These are phyloP conservation scores for Clupea harengus DNA, from an alignment of 2,113 vertebrate genomes.

Conservation along the genomic window DNA sequence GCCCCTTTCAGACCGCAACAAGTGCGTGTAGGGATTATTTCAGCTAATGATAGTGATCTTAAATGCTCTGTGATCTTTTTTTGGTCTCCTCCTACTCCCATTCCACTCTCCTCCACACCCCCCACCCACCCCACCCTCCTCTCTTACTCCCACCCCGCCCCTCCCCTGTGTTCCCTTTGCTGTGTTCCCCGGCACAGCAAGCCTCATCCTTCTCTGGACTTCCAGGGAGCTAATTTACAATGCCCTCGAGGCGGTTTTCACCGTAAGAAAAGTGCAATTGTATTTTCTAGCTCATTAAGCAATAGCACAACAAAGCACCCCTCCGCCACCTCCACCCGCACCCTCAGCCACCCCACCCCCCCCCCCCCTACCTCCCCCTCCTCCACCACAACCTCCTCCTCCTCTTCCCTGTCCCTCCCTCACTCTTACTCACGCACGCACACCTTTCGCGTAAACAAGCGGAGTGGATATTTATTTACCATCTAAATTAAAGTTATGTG, in stretches of 20 bases:
- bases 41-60: constrained; percentile 31
- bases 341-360: not conserved
- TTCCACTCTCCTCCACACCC: constrained; percentile 58
- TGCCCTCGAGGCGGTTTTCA: constrained; percentile 81
- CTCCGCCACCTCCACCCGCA: constrained; percentile 28
- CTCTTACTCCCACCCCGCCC: not conserved
- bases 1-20: constrained; percentile 33
- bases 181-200: constrained; percentile 60
- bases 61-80: constrained; percentile 64
- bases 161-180: not conserved
- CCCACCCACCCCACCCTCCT: constrained; percentile 7
- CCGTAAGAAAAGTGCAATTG: constrained; percentile 80
- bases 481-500: constrained; percentile 11
- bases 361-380: not conserved
- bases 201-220: constrained; percentile 71
- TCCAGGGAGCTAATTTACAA: constrained; percentile 78
- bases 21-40: constrained; percentile 22
- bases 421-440: not conserved
- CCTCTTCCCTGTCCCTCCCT: not conserved
- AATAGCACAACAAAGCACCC: constrained; percentile 73
- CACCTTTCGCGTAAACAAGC: not conserved
- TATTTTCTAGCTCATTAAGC: constrained; percentile 85
- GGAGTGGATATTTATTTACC: constrained; percentile 9
- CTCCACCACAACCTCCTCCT: not conserved
- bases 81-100: constrained; percentile 50